A percentile compares a stretch with the other conserved stretches of the same genome.
Evolutionary conservation across 2,113 vertebrate species (phyloP).

Genomic region (Colistium nudipinnis): DNA sequence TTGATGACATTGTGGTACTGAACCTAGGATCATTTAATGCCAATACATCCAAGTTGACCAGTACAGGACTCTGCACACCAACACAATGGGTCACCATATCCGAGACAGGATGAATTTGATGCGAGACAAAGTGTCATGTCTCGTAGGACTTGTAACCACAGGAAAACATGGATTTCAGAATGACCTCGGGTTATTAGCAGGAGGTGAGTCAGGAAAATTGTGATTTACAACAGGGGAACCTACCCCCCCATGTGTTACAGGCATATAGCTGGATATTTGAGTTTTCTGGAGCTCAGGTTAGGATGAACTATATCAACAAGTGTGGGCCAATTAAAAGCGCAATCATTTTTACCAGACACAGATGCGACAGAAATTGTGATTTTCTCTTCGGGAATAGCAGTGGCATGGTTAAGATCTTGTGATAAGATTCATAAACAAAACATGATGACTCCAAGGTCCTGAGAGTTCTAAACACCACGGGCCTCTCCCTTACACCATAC

Average conservation of each 20-base stretch:
- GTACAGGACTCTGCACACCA: not conserved
- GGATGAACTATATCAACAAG: not conserved
- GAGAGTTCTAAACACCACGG: too few relatives aligned
- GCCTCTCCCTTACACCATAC: too few relatives aligned
- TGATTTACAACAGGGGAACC: not conserved
- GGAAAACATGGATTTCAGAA: not conserved
- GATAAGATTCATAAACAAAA: constrained; percentile 41
- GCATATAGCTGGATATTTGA: not conserved
- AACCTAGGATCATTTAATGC: not conserved
- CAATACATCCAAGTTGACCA: not conserved
- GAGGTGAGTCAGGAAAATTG: not conserved
- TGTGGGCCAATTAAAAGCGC: not conserved
- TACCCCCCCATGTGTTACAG: not conserved
- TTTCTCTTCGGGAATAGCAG: constrained; percentile 31
- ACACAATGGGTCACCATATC: not conserved
- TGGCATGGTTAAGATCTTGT: constrained; percentile 41
- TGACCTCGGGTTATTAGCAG: not conserved
- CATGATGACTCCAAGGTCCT: not conserved
- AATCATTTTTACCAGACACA: not conserved
- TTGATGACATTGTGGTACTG: not conserved
- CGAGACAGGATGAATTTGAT: not conserved
- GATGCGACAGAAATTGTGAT: not conserved
- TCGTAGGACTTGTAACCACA: not conserved
- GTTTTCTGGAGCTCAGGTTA: not conserved
- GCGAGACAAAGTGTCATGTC: not conserved